phyloP scores from a whole-genome alignment of 2,888 invertebrate genomes.

The Drosophila borealis region DNA sequence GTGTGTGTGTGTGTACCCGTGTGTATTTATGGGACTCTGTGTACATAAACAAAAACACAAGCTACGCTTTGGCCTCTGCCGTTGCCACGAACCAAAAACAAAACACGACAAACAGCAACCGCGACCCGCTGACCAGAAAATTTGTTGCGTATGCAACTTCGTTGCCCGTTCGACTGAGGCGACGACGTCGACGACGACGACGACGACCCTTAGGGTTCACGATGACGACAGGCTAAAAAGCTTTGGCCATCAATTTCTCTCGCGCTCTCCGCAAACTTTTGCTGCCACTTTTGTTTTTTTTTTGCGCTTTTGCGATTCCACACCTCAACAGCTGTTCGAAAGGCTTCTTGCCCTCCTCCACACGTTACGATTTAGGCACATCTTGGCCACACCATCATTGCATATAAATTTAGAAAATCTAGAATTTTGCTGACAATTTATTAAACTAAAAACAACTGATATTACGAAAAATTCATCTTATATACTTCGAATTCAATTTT shows the following conservation, averaged over 20 bases:
- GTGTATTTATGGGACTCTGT: not conserved
- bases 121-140: slow-evolving; percentile 57
- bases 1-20: not conserved
- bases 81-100: slow-evolving; percentile 53
- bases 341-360: slow-evolving; percentile 3
- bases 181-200: slow-evolving; percentile 5
- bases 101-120: slow-evolving; percentile 26
- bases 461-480: too few relatives aligned
- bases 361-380: slow-evolving; percentile 23
- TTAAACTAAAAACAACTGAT: too few relatives aligned
- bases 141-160: slow-evolving; percentile 64
- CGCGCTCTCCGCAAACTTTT: slow-evolving; percentile 28
- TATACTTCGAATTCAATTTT: too few relatives aligned
- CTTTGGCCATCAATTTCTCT: slow-evolving; percentile 23
- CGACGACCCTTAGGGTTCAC: not conserved
- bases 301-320: slow-evolving; percentile 15
- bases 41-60: slow-evolving; percentile 60
- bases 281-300: slow-evolving; percentile 15
- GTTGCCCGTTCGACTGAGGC: slow-evolving; percentile 54
- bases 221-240: slow-evolving; percentile 27
- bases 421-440: too few relatives aligned
- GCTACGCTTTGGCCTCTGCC: slow-evolving; percentile 33
- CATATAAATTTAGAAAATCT: too few relatives aligned
- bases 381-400: not conserved
- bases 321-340: slow-evolving; percentile 43